Percentiles rank a stretch among this genome's conserved stretches.
These are phyloP conservation scores for Tragelaphus buxtoni DNA, from an alignment of 2,113 vertebrate species.

Conservation along the genomic window DNA sequence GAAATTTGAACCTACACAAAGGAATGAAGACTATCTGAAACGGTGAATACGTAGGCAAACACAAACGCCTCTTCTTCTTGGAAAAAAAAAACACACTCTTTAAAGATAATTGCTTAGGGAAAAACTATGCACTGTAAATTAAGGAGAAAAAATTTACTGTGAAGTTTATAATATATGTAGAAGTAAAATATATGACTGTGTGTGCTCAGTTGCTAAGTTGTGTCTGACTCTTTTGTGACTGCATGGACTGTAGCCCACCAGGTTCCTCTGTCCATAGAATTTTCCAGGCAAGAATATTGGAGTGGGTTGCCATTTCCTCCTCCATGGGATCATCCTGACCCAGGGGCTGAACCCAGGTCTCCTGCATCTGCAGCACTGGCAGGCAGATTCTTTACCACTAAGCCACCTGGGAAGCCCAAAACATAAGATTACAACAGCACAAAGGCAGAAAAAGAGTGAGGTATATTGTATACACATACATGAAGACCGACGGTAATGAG, in stretches of 20 bases:
- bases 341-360: background rate
- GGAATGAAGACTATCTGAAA: background rate
- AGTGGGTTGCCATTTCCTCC: background rate
- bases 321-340: background rate
- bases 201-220: background rate
- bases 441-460: background rate
- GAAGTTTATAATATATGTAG: background rate
- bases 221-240: background rate
- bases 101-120: background rate
- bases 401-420: background rate
- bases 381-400: background rate
- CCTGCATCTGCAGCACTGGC: background rate
- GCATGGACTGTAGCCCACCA: background rate
- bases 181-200: background rate
- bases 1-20: background rate
- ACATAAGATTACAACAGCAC: background rate
- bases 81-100: background rate
- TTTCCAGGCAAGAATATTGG: background rate
- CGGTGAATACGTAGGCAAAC: background rate
- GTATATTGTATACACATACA: accelerated
- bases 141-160: background rate
- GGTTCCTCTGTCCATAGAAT: background rate
- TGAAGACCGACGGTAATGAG: background rate
- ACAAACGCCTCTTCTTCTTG: background rate
- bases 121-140: background rate